Percentiles rank a stretch among this genome's conserved stretches.
Evolutionary conservation across 2,888 invertebrate species (phyloP).

Genomic region (Machimus atricapillus): DNA sequence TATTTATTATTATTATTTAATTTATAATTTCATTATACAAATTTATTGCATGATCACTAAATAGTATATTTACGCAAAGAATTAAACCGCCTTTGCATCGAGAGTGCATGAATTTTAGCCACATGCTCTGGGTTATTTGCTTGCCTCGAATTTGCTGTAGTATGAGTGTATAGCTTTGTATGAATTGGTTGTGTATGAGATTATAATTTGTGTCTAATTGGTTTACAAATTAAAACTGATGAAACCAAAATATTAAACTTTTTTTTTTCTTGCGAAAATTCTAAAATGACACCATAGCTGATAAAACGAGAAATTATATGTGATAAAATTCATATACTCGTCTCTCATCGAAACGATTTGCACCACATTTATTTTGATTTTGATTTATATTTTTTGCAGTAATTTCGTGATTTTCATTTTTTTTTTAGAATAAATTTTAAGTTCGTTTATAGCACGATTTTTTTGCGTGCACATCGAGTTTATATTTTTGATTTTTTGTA

Average conservation of each 20-base stretch:
- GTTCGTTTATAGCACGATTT: neutral
- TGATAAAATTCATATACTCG: conserved; percentile 24
- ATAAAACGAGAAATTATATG: neutral
- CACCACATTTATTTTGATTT: neutral
- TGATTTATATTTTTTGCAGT: neutral
- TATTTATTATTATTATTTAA: neutral
- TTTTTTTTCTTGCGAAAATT: neutral
- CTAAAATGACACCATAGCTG: neutral
- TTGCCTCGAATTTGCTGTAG: neutral
- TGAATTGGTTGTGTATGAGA: neutral
- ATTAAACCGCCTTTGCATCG: neutral
- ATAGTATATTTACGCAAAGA: neutral
- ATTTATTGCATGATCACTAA: conserved; percentile 33
- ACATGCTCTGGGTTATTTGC: conserved; percentile 1
- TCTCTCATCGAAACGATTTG: neutral
- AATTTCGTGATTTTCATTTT: neutral
- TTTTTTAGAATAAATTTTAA: neutral
- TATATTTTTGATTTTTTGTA: neutral
- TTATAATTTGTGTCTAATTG: neutral
- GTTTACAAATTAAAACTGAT: neutral
- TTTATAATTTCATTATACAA: neutral
- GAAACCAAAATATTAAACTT: neutral
- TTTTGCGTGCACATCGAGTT: conserved; percentile 1
- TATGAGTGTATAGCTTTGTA: neutral
- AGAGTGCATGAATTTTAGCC: conserved; percentile 28